These are phyloP conservation scores for Helleia helle DNA, from an alignment of 2,888 invertebrate genomes.

Conservation along the genomic window DNA sequence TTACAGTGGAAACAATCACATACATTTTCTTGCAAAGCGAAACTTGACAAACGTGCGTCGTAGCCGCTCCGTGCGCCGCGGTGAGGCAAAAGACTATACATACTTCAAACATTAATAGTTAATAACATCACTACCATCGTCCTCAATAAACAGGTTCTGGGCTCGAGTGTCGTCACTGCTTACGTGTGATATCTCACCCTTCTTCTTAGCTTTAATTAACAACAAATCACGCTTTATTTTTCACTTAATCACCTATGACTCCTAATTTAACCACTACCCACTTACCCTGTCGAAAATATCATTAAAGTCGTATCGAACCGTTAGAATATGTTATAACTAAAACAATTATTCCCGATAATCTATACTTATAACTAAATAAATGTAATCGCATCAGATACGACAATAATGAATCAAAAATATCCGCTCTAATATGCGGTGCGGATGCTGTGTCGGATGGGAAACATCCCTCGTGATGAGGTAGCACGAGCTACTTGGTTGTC, in stretches of 20 bases:
- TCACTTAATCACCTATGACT: constrained; percentile 5
- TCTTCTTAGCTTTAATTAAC: constrained; percentile 67
- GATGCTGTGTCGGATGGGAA: constrained; percentile 20
- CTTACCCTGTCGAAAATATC: constrained; percentile 1
- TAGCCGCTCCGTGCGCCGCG: too few species aligned
- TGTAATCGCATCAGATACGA: constrained; percentile 8
- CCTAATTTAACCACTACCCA: background rate
- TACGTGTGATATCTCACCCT: constrained; percentile 51
- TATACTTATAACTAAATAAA: background rate
- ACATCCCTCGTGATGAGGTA: constrained; percentile 45
- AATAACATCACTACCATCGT: constrained; percentile 47
- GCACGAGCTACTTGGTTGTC: constrained; percentile 51
- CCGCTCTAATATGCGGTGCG: background rate
- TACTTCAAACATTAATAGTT: constrained; percentile 12
- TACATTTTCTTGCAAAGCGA: too few species aligned
- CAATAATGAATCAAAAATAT: constrained; percentile 2
- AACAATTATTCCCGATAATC: background rate
- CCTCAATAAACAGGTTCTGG: constrained; percentile 42
- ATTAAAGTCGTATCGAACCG: constrained; percentile 7
- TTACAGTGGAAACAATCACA: too few species aligned
- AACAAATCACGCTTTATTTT: constrained; percentile 29
- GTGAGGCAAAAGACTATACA: constrained; percentile 12
- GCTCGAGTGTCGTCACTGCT: constrained; percentile 42
- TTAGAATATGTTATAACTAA: background rate
- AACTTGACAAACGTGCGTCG: too few species aligned